Conservation (phyloP, 2,888 invertebrate species). For the Xestia xanthographa region DNA sequence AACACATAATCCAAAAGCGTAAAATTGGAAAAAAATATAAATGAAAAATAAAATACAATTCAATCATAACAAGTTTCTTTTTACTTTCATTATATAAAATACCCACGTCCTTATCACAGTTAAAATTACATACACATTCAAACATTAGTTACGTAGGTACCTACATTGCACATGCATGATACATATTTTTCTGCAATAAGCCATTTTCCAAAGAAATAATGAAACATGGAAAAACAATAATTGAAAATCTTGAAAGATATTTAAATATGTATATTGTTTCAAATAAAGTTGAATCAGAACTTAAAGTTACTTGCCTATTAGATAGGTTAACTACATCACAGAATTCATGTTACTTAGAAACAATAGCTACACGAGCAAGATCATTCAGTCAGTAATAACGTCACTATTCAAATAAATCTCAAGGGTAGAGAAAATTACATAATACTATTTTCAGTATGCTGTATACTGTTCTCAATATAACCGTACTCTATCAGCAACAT, state of each 20-base stretch:
- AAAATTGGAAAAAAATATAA: constrained; percentile 80
- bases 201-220: not conserved
- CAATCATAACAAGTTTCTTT: constrained; percentile 73
- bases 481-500: too few species aligned
- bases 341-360: not conserved
- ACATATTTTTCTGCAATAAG: not conserved
- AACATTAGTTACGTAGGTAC: not conserved
- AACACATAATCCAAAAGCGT: constrained; percentile 75
- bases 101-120: constrained; percentile 36
- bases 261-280: not conserved
- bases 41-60: constrained; percentile 87
- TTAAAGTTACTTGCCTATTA: not conserved
- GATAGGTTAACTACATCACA: not conserved
- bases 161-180: not conserved
- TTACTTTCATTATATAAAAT: constrained; percentile 34
- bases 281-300: not conserved
- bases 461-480: not conserved
- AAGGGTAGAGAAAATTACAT: not conserved
- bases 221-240: not conserved
- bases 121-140: constrained; percentile 3
- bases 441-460: not conserved
- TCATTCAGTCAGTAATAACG: not conserved
- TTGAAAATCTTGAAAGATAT: not conserved
- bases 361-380: not conserved
- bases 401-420: not conserved